Evolutionary conservation across 1,140 invertebrate genomes (phyloP).

Genomic region (Branchinecta lynchi): DNA sequence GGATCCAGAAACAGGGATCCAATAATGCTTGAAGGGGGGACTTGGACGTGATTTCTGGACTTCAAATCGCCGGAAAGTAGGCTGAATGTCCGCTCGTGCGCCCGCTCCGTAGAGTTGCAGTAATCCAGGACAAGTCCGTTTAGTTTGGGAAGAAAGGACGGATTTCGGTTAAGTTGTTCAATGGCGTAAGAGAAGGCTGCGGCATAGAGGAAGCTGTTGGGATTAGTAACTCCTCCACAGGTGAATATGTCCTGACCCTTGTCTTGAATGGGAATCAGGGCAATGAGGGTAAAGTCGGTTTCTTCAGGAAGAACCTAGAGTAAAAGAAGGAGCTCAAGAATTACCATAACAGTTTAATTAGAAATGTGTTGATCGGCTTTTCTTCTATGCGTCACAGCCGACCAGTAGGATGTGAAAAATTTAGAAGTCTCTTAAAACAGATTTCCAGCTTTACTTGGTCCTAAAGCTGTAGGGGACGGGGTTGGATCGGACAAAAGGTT

Average conservation of each 20-base stretch:
- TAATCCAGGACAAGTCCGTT: background rate
- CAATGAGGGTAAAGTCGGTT: background rate
- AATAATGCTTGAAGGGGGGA: background rate
- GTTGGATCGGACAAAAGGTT: too few relatives aligned
- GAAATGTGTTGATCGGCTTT: too few relatives aligned
- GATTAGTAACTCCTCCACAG: background rate
- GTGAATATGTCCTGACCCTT: conserved; percentile 4
- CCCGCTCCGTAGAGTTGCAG: background rate
- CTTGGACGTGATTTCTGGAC: background rate
- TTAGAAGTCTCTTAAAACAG: too few relatives aligned
- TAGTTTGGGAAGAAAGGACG: background rate
- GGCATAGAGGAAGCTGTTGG: background rate
- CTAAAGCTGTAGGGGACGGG: too few relatives aligned
- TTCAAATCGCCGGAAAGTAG: background rate
- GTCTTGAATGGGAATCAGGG: background rate
- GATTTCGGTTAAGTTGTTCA: background rate
- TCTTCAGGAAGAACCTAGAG: background rate
- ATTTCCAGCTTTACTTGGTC: too few relatives aligned
- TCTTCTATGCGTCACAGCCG: too few relatives aligned
- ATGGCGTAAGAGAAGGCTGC: background rate
- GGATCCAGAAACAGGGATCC: background rate
- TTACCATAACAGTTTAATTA: too few relatives aligned
- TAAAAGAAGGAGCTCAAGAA: too few relatives aligned
- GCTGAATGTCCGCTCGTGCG: background rate
- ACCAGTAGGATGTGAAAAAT: too few relatives aligned